A percentile compares a stretch with the other conserved stretches of the same genome.
Conservation (phyloP, 1,140 invertebrate species). For the Bombus balteatus region DNA sequence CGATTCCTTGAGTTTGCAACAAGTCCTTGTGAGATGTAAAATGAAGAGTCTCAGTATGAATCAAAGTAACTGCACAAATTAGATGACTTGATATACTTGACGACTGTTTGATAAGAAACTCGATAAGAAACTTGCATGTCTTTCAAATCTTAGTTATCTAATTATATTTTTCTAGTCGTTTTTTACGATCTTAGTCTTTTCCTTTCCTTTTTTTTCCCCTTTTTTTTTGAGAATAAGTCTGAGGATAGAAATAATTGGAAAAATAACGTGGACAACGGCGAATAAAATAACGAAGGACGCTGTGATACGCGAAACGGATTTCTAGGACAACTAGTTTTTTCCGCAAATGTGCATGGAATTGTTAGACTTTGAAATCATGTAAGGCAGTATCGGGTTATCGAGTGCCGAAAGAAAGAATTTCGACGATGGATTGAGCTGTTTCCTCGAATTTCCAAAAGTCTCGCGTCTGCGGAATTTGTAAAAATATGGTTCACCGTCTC, state of each 20-base stretch:
- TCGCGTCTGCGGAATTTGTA: constrained; percentile 2
- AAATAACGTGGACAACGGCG: neutral
- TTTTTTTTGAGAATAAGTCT: neutral
- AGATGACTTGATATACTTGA: neutral
- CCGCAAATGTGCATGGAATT: neutral
- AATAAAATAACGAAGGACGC: neutral
- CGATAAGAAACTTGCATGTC: neutral
- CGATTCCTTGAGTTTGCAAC: neutral
- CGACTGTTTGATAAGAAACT: neutral
- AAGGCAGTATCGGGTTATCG: neutral
- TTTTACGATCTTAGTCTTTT: neutral
- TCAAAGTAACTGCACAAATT: neutral
- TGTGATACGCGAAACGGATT: no score
- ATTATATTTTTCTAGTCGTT: neutral
- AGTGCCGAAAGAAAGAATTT: neutral
- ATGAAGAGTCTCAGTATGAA: neutral
- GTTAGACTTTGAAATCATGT: neutral
- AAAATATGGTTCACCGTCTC: constrained; percentile 36
- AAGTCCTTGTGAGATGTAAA: neutral
- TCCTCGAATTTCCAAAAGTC: constrained; percentile 13
- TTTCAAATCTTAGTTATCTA: no score
- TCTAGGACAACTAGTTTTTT: neutral
- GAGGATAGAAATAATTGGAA: neutral
- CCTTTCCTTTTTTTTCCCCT: no score
- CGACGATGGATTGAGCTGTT: no score